These are phyloP conservation scores for Jordanella pulchra DNA, from an alignment of 2,797 vertebrate species.

Conservation along the genomic window DNA sequence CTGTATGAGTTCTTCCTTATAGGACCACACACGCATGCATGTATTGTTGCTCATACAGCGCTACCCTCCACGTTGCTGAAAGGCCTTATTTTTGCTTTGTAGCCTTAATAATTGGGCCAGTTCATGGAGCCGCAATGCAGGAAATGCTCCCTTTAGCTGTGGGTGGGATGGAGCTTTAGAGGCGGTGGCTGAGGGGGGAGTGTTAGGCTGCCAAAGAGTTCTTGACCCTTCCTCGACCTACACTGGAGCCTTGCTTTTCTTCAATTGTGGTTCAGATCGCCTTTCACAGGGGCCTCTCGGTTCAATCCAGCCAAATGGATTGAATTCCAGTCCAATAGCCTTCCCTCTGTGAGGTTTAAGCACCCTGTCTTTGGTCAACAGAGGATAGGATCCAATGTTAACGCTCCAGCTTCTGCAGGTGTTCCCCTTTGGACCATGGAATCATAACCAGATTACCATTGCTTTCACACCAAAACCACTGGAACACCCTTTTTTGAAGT, in stretches of 20 bases:
- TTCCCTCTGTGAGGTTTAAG: conserved; percentile 48
- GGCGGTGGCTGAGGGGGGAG: conserved; percentile 18
- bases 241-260: conserved; percentile 50
- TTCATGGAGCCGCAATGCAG: conserved; percentile 39
- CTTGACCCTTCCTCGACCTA: conserved; percentile 49
- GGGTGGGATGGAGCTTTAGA: conserved; percentile 51
- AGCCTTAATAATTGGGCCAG: conserved; percentile 51
- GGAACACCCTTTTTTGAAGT: no score
- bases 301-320: conserved; percentile 62
- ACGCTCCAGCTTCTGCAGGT: conserved; percentile 34
- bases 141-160: conserved; percentile 41
- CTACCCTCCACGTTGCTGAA: conserved; percentile 42
- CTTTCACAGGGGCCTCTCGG: conserved; percentile 62
- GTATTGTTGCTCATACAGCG: conserved; percentile 53
- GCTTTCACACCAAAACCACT: no score
- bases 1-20: conserved; percentile 76
- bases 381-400: conserved; percentile 36
- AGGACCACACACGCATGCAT: conserved; percentile 68
- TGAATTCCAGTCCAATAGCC: conserved; percentile 58
- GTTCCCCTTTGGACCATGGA: conserved; percentile 39
- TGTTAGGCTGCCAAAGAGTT: conserved; percentile 28
- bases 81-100: conserved; percentile 58
- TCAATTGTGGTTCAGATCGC: conserved; percentile 56
- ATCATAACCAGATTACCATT: conserved; percentile 35
- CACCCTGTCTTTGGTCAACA: conserved; percentile 56